Base-by-base conservation (phyloP, 2,797 vertebrate genomes). In the Epinephelus awoara region DNA sequence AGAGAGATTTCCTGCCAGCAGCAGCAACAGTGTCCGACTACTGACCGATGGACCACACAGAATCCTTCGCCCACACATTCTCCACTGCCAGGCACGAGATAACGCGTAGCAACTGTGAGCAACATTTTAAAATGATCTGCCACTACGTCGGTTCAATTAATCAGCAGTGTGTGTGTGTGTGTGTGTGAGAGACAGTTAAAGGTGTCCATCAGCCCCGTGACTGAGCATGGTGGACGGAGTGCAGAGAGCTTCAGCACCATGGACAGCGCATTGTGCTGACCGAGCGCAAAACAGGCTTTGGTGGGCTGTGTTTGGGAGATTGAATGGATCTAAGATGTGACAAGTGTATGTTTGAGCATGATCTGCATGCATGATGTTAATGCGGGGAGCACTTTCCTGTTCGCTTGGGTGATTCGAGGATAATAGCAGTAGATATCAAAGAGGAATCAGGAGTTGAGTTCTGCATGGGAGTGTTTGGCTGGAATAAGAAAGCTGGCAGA, bases 21-120 rank as follows among this genome's bases (percentile, higher is more conserved):
- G 80, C 76, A 89, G 85, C 90, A 91, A 91, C 89, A 91, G 91
- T 91, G 90, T 87, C 87, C 78, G 75, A 79, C 84, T 68, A 44
- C 81, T 87, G 88, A 89, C 88, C 86, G 80, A 77, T 65, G 85
- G 88, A 86, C 84, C 89, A 77, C 90, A 86, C 85, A 83, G 64
- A 87, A 86, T 79, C 74, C 52, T 34, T 87, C 83, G 82, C 89
- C 89, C 89, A 91, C 90, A 91, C 84, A 61, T 67, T 76, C 69
- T 62, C 19, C 49, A 72, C 68, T 65, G 64, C 75, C 70, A 80
- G 44, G 42, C 75, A 77, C 67, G 42, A 78, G 79, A 76, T 29
- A 57, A 76, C 64, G 27, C 66, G 29, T 8, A 74, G 64, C 25
- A 66, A 44, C 63, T 70, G 63, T 52, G 68, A 66, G 21, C 52